Evolutionary conservation across 2,797 vertebrate genomes (phyloP), one percentile per base, ranked within the genome.

Genomic region (Eidolon dupreanum): DNA sequence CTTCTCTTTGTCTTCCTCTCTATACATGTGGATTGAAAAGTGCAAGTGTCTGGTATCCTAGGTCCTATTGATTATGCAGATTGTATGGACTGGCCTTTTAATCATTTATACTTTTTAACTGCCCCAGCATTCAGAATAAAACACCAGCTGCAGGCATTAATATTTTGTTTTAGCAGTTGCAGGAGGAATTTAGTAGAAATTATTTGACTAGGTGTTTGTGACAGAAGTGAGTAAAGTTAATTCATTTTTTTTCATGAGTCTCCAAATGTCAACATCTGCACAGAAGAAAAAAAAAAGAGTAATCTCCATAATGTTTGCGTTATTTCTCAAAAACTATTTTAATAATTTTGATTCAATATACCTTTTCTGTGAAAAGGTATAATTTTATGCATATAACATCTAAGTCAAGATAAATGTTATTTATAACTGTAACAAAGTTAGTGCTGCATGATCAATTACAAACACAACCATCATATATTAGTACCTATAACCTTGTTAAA

Each of bases 1-100:
- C 49, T 90, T 36, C 71, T 51, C 7, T 68, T 28, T 20, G 7
- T 49, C 55, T 77, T 95, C 53, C 9, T 86, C 61, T 95, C 83
- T 88, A 8, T 36, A 49, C 53, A 11, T 77, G 13, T n/a, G 92
- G 0, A 61, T 86, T 70, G 90, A 87, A 78, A 88, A 94, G 31
- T 61, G 20, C 7, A 86, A 74, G n/a, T 4, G 6, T 61, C 0
- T 83, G 31, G 17, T 96, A 70, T 94, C 28, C 84, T 51, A 51
- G 79, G 68, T 88, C 63, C 92, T 97, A 96, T 97, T 96, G 96
- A 97, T 98, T 98, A 96, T 97, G 90, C 83, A 97, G 77, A 98
- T 94, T 83, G 12, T 55, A 95, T 96, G 17, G 91, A 90, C 93
- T 75, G 41, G 55, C 55, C 92, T 97, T 97, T 98, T 93, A 97